phyloP scores from a whole-genome alignment of 2,113 vertebrate genomes.

The Cyphomyrus plagiostoma region DNA sequence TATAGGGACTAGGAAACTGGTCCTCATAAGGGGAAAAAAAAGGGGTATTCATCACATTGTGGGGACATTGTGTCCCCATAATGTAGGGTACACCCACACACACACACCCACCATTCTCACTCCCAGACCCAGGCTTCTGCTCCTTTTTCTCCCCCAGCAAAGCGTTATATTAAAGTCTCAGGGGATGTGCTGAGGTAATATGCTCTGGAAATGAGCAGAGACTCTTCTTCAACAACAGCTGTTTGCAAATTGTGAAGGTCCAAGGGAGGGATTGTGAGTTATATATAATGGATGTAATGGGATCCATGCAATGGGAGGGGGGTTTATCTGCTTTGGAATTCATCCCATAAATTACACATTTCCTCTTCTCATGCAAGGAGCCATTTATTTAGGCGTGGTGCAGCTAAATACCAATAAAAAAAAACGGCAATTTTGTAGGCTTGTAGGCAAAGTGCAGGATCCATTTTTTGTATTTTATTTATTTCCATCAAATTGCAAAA shows the following conservation, averaged over 20 bases:
- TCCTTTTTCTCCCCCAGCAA: constrained; percentile 35
- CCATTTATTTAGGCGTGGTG: neutral
- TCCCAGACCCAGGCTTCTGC: constrained; percentile 29
- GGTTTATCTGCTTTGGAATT: neutral
- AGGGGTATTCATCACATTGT: too few species aligned
- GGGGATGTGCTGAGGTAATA: constrained; percentile 50
- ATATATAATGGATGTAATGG: constrained; percentile 61
- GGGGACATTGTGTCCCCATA: too few species aligned
- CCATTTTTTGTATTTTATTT: neutral
- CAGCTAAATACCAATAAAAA: constrained; percentile 12
- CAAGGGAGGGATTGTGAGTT: constrained; percentile 59
- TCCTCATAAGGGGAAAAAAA: neutral
- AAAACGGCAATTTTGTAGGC: neutral
- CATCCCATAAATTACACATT: neutral
- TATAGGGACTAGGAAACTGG: too few species aligned
- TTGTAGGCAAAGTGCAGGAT: neutral
- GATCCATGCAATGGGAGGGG: constrained; percentile 28
- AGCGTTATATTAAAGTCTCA: constrained; percentile 57
- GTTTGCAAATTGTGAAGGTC: constrained; percentile 66
- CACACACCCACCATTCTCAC: constrained; percentile 9
- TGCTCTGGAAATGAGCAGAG: constrained; percentile 58
- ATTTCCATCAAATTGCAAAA: neutral
- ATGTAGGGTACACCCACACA: neutral
- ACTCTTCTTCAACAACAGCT: constrained; percentile 66
- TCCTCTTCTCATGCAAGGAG: neutral